These are phyloP conservation scores for Pachycephala philippinensis DNA, from an alignment of 2,113 vertebrate genomes.

Conservation along the genomic window DNA sequence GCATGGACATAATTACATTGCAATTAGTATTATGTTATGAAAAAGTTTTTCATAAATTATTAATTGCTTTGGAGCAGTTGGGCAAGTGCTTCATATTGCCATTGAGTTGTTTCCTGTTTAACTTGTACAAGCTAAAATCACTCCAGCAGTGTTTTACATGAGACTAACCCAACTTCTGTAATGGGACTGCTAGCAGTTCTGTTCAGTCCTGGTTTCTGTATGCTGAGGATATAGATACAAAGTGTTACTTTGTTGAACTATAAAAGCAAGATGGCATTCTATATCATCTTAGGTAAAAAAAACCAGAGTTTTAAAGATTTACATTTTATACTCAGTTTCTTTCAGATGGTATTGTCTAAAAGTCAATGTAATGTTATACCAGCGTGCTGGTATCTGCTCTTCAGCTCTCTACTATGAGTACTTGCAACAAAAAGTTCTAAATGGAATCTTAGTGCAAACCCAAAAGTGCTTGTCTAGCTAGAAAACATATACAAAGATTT, in stretches of 20 bases:
- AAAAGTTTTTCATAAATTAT: background rate
- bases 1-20: background rate
- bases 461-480: background rate
- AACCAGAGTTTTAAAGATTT: background rate
- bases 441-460: background rate
- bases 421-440: background rate
- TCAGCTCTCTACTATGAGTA: background rate
- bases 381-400: background rate
- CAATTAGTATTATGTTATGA: background rate
- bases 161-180: background rate
- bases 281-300: background rate
- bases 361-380: too few relatives aligned
- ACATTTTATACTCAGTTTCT: background rate
- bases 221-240: background rate
- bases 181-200: background rate
- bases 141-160: background rate
- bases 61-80: background rate
- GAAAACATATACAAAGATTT: background rate
- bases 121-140: background rate
- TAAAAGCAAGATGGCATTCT: background rate
- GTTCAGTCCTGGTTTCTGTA: background rate
- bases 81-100: background rate
- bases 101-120: background rate
- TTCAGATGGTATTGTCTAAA: background rate
- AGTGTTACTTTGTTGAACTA: background rate